Percentiles rank a stretch among this genome's conserved stretches.
Conservation (phyloP, 2,888 invertebrate genomes). For the Macrophya alboannulata region DNA sequence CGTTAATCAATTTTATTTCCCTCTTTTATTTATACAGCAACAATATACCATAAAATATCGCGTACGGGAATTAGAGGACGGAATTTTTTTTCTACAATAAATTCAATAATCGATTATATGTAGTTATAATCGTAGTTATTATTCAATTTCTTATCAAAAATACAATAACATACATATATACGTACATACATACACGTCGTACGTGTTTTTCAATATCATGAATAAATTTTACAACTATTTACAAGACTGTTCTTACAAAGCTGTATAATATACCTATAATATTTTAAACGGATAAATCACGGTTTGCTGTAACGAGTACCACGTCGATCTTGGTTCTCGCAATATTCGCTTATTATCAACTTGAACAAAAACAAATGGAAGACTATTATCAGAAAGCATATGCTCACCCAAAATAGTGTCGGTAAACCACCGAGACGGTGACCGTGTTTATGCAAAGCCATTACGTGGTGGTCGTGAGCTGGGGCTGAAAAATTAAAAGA, state of each 20-base stretch:
- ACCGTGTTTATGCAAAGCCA: constrained; percentile 95
- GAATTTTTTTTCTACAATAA: background rate
- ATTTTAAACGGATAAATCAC: too few species aligned
- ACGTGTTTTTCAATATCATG: background rate
- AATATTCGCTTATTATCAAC: constrained; percentile 95
- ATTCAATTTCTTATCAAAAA: constrained; percentile 33
- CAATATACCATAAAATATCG: too few species aligned
- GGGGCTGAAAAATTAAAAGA: constrained; percentile 84
- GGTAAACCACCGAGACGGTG: constrained; percentile 95
- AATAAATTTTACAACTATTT: constrained; percentile 6
- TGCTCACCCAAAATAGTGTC: constrained; percentile 95
- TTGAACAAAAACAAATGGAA: constrained; percentile 97
- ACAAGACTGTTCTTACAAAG: background rate
- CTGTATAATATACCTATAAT: background rate
- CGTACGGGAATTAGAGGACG: background rate
- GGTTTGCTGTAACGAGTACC: constrained; percentile 88
- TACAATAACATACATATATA: constrained; percentile 11
- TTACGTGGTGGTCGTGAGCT: constrained; percentile 94
- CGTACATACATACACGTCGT: background rate
- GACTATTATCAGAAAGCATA: constrained; percentile 92
- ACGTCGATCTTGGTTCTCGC: constrained; percentile 87
- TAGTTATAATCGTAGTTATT: background rate
- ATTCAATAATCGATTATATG: background rate
- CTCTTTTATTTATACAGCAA: background rate
- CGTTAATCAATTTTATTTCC: background rate